Conservation (phyloP, 1,140 invertebrate species). For the Papilio polytes region DNA sequence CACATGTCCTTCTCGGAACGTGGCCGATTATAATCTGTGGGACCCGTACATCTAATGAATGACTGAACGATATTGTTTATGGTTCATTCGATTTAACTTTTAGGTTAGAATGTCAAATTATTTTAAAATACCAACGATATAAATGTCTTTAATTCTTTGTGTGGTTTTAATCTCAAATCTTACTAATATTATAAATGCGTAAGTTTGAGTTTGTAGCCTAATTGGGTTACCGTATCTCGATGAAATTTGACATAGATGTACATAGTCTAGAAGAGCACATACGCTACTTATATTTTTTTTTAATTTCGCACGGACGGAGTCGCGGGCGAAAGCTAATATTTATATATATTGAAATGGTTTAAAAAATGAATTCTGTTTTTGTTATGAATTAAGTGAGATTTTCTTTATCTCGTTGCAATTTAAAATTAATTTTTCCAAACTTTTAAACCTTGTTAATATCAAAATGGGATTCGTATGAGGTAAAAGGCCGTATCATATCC, state of each 20-base stretch:
- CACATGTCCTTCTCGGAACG: constrained; percentile 80
- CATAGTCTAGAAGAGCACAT: too few species aligned
- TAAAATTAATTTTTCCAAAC: constrained; percentile 56
- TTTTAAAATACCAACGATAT: not conserved
- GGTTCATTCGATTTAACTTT: constrained; percentile 5
- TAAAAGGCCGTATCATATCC: constrained; percentile 52
- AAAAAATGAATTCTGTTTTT: too few species aligned
- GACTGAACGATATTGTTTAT: constrained; percentile 33
- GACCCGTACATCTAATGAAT: constrained; percentile 43
- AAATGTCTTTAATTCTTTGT: not conserved
- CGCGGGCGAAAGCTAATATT: too few species aligned
- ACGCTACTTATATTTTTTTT: too few species aligned
- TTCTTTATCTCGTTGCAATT: not conserved
- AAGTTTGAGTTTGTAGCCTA: too few species aligned
- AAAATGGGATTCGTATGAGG: constrained; percentile 30
- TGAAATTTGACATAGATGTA: too few species aligned
- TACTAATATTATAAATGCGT: too few species aligned
- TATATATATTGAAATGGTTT: too few species aligned
- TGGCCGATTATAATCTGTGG: constrained; percentile 64
- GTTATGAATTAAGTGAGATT: too few species aligned
- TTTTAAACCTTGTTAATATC: constrained; percentile 52
- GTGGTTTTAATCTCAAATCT: not conserved
- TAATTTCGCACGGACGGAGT: too few species aligned
- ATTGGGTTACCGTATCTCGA: too few species aligned
- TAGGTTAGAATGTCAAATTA: constrained; percentile 7